A percentile compares a stretch with the other conserved stretches of the same genome.
Evolutionary conservation across 1,140 invertebrate species (phyloP).

Genomic region (Cotesia typhae): DNA sequence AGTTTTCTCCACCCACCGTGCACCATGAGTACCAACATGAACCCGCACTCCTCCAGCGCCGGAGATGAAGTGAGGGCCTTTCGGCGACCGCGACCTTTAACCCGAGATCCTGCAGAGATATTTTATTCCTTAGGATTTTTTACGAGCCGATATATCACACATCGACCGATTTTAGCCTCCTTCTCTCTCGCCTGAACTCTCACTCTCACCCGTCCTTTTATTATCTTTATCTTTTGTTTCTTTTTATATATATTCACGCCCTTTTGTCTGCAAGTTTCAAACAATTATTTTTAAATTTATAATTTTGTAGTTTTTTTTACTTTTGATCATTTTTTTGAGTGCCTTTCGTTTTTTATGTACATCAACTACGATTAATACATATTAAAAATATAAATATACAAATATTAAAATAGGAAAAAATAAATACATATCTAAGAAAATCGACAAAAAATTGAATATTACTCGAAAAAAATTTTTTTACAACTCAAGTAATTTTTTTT

Average conservation of each 20-base stretch:
- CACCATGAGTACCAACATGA: background rate
- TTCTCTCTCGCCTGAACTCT: slow-evolving; percentile 40
- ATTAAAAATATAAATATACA: no score
- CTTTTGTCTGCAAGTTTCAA: slow-evolving; percentile 22
- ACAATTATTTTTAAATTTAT: slow-evolving; percentile 5
- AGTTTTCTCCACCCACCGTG: slow-evolving; percentile 41
- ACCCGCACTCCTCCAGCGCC: no score
- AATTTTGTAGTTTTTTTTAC: background rate
- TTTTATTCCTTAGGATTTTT: slow-evolving; percentile 65
- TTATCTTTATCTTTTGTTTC: slow-evolving; percentile 23
- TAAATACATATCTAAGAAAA: no score
- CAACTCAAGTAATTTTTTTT: no score
- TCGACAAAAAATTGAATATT: no score
- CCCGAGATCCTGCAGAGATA: slow-evolving; percentile 62
- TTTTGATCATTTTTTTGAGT: background rate
- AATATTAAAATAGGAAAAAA: no score
- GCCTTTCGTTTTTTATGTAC: no score
- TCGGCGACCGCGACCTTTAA: slow-evolving; percentile 64
- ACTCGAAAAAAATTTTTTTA: no score
- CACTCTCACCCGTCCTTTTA: slow-evolving; percentile 27
- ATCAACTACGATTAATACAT: no score
- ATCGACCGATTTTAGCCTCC: slow-evolving; percentile 50
- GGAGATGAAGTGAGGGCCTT: slow-evolving; percentile 45
- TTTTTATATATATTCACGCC: slow-evolving; percentile 27
- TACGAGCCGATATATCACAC: slow-evolving; percentile 66